A percentile compares a stretch with the other conserved stretches of the same genome.
Evolutionary conservation across 2,888 invertebrate species (phyloP).

Genomic region (Alentia gelatinosa): DNA sequence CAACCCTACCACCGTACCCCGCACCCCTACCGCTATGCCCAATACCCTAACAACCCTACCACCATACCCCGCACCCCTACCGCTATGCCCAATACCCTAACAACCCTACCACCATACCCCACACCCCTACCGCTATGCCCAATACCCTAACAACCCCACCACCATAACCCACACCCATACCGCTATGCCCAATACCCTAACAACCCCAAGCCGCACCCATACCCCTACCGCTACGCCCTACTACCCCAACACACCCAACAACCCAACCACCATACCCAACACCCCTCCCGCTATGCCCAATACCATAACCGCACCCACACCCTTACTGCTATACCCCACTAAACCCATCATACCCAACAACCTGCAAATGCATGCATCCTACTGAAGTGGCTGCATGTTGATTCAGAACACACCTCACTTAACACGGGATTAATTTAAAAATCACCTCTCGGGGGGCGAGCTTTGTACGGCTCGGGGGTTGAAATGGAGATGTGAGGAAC

Average conservation of each 20-base stretch:
- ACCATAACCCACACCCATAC: neutral
- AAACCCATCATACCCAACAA: no score
- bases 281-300: neutral
- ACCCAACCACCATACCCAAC: no score
- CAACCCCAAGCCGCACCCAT: neutral
- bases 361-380: no score
- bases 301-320: neutral
- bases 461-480: no score
- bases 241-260: neutral
- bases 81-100: no score
- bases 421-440: conserved; percentile 17
- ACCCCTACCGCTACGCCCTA: neutral
- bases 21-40: no score
- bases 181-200: neutral
- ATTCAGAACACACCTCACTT: conserved; percentile 13
- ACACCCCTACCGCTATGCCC: no score
- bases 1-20: no score
- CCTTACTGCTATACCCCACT: neutral
- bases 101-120: no score
- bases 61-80: neutral
- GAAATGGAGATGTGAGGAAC: neutral
- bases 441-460: neutral
- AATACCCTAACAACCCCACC: no score
- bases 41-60: neutral
- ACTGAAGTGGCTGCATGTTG: neutral